A percentile compares a stretch with the other conserved stretches of the same genome.
Evolutionary conservation across 2,888 invertebrate species (phyloP).

Genomic region (Notodonta dromedarius): DNA sequence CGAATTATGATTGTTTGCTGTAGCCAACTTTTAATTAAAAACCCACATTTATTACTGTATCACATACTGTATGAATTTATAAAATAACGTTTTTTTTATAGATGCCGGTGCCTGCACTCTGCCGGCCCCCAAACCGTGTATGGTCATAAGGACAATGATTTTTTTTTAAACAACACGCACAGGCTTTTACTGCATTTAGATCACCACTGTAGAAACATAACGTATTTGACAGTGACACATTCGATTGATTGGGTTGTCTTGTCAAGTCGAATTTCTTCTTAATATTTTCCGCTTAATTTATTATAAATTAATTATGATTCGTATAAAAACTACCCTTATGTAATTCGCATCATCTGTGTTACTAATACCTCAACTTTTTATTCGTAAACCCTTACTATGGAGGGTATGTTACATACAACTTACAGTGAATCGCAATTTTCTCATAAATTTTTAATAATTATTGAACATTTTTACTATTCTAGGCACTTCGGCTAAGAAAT

Average conservation of each 20-base stretch:
- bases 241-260: conserved; percentile 35
- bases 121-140: too few relatives aligned
- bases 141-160: too few relatives aligned
- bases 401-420: conserved; percentile 48
- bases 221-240: conserved; percentile 22
- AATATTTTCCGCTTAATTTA: conserved; percentile 33
- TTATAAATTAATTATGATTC: conserved; percentile 27
- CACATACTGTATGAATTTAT: too few relatives aligned
- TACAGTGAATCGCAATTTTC: conserved; percentile 14
- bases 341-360: conserved; percentile 17
- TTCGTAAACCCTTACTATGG: conserved; percentile 41
- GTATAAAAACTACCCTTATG: conserved; percentile 10
- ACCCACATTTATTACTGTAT: too few relatives aligned
- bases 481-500: conserved; percentile 70
- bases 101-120: too few relatives aligned
- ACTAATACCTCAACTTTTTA: conserved; percentile 15
- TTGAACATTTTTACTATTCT: conserved; percentile 30
- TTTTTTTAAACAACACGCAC: too few relatives aligned
- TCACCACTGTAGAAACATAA: conserved; percentile 14
- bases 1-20: not conserved
- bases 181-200: too few relatives aligned
- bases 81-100: too few relatives aligned
- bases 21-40: too few relatives aligned
- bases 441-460: conserved; percentile 16
- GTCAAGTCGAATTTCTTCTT: conserved; percentile 25